Conservation (phyloP, 2,888 invertebrate species). For the Drosophila anceps region DNA sequence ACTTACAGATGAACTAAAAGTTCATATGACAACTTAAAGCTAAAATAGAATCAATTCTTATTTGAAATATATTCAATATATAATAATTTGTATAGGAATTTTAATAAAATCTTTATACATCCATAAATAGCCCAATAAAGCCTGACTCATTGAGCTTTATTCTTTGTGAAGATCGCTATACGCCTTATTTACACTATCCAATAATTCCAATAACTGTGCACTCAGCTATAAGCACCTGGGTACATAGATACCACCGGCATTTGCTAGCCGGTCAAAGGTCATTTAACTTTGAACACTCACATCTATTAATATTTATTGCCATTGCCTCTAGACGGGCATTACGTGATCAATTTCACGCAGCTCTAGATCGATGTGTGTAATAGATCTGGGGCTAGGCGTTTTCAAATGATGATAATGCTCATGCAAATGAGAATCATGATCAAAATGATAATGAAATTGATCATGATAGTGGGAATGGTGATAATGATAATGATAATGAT, state of each 20-base stretch:
- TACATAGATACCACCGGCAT: background rate
- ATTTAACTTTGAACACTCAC: background rate
- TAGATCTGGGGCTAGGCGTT: background rate
- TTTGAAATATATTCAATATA: too few species aligned
- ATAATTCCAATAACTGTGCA: background rate
- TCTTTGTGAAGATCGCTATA: background rate
- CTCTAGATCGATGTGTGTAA: background rate
- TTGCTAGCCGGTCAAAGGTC: conserved; percentile 1
- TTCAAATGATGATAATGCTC: background rate
- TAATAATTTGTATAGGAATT: too few species aligned
- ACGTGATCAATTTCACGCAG: background rate
- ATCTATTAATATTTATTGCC: conserved; percentile 13
- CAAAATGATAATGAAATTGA: background rate
- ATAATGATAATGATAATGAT: background rate
- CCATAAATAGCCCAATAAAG: background rate
- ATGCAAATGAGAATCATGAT: background rate
- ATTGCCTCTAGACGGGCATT: background rate
- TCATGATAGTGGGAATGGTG: too few species aligned
- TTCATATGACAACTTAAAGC: background rate
- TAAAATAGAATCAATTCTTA: background rate
- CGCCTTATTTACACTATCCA: background rate
- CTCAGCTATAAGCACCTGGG: background rate
- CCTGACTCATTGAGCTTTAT: background rate
- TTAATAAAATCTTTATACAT: background rate
- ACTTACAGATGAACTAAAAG: too few species aligned